Conservation (phyloP, 2,797 vertebrate species). For the Acestrorhynchus altus region DNA sequence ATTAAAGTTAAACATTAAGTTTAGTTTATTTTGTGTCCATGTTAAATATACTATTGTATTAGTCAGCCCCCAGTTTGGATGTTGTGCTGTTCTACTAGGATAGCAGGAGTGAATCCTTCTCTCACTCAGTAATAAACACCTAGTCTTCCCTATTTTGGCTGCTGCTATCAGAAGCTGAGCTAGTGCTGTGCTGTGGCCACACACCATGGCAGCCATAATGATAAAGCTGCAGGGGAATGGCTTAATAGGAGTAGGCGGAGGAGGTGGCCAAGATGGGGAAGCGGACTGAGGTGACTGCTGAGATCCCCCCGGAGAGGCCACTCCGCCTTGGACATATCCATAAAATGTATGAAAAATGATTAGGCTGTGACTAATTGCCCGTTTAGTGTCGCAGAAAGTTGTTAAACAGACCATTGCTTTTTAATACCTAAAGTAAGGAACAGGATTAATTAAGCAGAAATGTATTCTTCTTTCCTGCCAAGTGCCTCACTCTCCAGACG, state of each 20-base stretch:
- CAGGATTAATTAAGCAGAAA: constrained; percentile 84
- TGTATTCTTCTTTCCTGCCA: constrained; percentile 80
- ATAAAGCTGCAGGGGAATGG: constrained; percentile 58
- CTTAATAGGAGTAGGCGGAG: constrained; percentile 53
- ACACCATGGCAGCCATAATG: constrained; percentile 52
- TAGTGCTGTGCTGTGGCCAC: constrained; percentile 44
- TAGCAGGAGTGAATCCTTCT: background rate
- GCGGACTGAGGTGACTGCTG: constrained; percentile 60
- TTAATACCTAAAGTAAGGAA: constrained; percentile 83
- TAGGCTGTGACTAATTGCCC: constrained; percentile 84
- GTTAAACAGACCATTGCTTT: constrained; percentile 85
- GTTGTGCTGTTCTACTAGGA: constrained; percentile 15
- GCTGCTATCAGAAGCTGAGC: constrained; percentile 53
- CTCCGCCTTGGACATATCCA: constrained; percentile 72
- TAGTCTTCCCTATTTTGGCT: constrained; percentile 22
- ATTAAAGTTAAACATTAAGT: constrained; percentile 13
- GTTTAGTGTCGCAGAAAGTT: constrained; percentile 82
- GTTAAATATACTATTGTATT: constrained; percentile 38
- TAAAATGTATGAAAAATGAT: constrained; percentile 85
- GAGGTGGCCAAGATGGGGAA: constrained; percentile 47
- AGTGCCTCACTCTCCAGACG: constrained; percentile 67
- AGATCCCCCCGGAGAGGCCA: constrained; percentile 66
- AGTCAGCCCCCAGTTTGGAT: constrained; percentile 26
- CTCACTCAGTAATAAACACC: constrained; percentile 27
- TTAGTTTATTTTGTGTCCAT: constrained; percentile 19